Conservation (phyloP, 1,140 invertebrate genomes). For the Drosophila dunni region DNA sequence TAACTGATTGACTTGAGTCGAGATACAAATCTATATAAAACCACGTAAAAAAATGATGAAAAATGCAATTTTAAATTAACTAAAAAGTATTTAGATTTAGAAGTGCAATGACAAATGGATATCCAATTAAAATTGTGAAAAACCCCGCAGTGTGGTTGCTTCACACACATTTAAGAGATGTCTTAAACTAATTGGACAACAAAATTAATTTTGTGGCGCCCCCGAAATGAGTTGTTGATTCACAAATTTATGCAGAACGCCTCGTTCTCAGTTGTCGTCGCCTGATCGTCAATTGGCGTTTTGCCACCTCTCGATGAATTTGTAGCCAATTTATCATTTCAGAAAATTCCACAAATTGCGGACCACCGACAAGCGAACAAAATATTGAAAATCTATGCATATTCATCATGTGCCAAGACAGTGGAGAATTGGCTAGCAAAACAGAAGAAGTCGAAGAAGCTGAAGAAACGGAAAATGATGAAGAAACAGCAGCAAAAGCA, state of each 20-base stretch:
- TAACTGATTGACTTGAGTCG: too few relatives aligned
- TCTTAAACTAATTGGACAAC: constrained; percentile 76
- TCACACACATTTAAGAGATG: background rate
- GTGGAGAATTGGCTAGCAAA: constrained; percentile 22
- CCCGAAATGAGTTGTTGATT: constrained; percentile 79
- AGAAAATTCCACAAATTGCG: constrained; percentile 76
- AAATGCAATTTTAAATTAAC: too few relatives aligned
- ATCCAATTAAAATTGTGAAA: constrained; percentile 46
- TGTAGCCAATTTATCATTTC: constrained; percentile 80
- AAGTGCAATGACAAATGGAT: constrained; percentile 22
- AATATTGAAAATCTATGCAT: constrained; percentile 63
- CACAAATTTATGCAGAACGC: constrained; percentile 73
- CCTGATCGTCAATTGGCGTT: constrained; percentile 61
- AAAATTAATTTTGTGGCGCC: constrained; percentile 75
- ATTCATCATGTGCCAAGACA: constrained; percentile 46
- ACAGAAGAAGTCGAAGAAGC: constrained; percentile 11
- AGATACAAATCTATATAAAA: too few relatives aligned
- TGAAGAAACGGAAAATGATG: too few relatives aligned
- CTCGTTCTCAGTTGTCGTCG: constrained; percentile 48
- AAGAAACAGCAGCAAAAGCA: constrained; percentile 15
- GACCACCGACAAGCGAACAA: constrained; percentile 49
- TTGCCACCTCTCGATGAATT: constrained; percentile 73
- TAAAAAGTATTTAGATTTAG: background rate
- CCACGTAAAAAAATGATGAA: too few relatives aligned
- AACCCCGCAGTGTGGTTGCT: constrained; percentile 27